phyloP scores from a whole-genome alignment of 2,888 invertebrate genomes.

The Sepiola atlantica region DNA sequence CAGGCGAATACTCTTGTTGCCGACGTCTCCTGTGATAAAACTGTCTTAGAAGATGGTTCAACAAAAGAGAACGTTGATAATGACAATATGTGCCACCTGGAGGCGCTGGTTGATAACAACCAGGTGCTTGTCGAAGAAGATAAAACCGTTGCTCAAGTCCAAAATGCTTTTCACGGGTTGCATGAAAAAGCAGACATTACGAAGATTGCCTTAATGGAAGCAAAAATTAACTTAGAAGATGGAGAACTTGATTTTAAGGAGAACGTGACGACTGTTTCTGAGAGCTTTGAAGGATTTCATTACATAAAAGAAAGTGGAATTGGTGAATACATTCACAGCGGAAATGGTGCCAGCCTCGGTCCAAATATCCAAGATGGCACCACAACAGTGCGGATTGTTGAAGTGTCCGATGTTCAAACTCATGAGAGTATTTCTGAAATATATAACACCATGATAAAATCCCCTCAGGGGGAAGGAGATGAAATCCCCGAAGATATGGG shows the following conservation, averaged over 20 bases:
- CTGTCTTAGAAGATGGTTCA: neutral
- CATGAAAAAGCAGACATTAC: slow-evolving; percentile 22
- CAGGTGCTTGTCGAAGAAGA: neutral
- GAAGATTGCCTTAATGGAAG: slow-evolving; percentile 40
- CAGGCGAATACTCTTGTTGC: neutral
- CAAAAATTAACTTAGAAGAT: neutral
- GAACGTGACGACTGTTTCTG: neutral
- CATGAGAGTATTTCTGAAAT: slow-evolving; percentile 36
- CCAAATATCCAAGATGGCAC: neutral
- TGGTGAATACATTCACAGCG: neutral
- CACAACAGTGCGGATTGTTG: neutral
- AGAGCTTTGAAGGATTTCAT: neutral
- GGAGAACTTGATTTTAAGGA: slow-evolving; percentile 34
- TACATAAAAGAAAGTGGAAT: slow-evolving; percentile 8
- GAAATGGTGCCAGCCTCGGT: neutral
- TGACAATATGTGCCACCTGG: neutral
- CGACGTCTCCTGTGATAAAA: neutral
- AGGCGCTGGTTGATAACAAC: neutral
- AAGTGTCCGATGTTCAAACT: neutral
- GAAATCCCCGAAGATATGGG: neutral
- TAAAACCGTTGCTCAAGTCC: neutral
- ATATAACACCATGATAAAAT: slow-evolving; percentile 25
- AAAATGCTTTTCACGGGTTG: neutral
- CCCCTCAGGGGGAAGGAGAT: neutral
- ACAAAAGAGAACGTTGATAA: neutral